Evolutionary conservation across 1,140 invertebrate genomes (phyloP).

Genomic region (Papilio polyxenes): DNA sequence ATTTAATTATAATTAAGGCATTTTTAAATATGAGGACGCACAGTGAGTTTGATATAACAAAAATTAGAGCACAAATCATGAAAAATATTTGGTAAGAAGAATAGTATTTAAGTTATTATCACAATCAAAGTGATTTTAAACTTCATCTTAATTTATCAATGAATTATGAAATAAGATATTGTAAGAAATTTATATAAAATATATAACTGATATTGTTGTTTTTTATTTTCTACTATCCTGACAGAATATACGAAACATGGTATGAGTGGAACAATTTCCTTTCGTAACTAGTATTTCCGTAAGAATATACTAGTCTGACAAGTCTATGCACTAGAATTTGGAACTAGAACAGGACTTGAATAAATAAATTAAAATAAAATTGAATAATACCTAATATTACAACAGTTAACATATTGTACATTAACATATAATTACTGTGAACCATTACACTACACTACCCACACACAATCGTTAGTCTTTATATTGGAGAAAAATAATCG

Average conservation of each 20-base stretch:
- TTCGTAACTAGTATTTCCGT: background rate
- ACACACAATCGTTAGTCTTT: too few species aligned
- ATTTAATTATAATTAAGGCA: conserved; percentile 39
- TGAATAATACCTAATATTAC: too few species aligned
- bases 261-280: background rate
- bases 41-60: conserved; percentile 20
- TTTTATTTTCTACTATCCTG: background rate
- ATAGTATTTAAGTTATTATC: background rate
- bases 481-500: too few species aligned
- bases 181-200: conserved; percentile 37
- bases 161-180: conserved; percentile 41
- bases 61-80: conserved; percentile 9
- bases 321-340: background rate
- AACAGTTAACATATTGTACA: too few species aligned
- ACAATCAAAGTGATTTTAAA: conserved; percentile 4
- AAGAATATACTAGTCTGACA: background rate
- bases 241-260: background rate
- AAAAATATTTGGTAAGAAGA: conserved; percentile 3
- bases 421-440: too few species aligned
- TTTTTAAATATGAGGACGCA: conserved; percentile 32
- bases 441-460: too few species aligned
- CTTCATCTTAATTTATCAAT: conserved; percentile 4
- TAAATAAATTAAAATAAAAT: too few species aligned
- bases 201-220: conserved; percentile 16
- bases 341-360: background rate